Base-by-base conservation (phyloP, 1,140 invertebrate genomes). In the Meteorus sp. region DNA sequence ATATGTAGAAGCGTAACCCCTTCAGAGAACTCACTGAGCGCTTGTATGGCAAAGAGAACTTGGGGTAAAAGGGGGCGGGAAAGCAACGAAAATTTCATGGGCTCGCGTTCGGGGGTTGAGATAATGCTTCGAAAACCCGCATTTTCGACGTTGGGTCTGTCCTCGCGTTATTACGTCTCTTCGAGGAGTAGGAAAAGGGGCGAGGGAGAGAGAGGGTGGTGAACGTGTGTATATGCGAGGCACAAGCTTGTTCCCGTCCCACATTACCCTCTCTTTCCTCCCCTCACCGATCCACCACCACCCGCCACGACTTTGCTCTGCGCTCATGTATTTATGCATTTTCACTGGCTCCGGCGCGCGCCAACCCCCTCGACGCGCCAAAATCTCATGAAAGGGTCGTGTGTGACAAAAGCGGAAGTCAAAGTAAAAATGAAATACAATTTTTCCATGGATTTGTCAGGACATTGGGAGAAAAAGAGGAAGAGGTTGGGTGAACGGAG, bases 251-350 rank as follows among this genome's bases (percentile, higher is more conserved):
- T 61, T 63, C 65, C 64, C 70, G 69, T 70, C 68, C 73, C 60
- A 48, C 48, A 62, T n/a, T n/a, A n/a, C n/a, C n/a, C n/a, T n/a
- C n/a, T n/a, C n/a, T 61, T 63, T 64, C 64, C 70, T 68, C 69
- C 68, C 73, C 60, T 44, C 48, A 62, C n/a, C n/a, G n/a, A n/a
- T n/a, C n/a, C n/a, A n/a, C n/a, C n/a, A n/a, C 62, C 8, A 25
- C 20, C 23, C 1, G 11, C 44, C 9, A 50, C 47, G 65, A 65
- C 54, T 68, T 66, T 66, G 54, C 53, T 58, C 62, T 67, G 68
- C 22, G 69, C 68, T 78, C 75, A 78, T 78, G 74, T 76, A 77
- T 77, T 78, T 78, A 77, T 78, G 74, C 72, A 77, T 77, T 78
- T 75, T 55, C 62, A 67, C 64, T 63, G 61, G 68, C 56, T 64